Evolutionary conservation across 2,797 vertebrate species (phyloP).

Genomic region (Saxicola maurus): DNA sequence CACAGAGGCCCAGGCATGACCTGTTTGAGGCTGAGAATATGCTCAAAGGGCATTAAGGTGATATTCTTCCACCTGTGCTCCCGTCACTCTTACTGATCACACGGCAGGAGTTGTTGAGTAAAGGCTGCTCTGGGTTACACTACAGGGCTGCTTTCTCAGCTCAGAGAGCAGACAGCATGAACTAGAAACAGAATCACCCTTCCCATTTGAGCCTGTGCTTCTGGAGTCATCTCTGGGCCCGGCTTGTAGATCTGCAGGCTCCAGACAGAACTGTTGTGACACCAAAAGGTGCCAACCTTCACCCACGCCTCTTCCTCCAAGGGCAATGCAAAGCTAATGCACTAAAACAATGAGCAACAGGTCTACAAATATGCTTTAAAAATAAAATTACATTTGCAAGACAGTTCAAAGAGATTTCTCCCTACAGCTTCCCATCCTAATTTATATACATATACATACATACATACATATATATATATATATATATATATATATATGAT

Average conservation of each 20-base stretch:
- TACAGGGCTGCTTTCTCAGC: background rate
- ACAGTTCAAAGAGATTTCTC: background rate
- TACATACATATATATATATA: too few relatives aligned
- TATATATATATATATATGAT: background rate
- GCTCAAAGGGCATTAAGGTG: background rate
- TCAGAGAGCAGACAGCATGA: background rate
- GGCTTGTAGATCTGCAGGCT: background rate
- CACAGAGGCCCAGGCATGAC: background rate
- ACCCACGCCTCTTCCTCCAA: background rate
- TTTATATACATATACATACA: too few relatives aligned
- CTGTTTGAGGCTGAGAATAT: background rate
- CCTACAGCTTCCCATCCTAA: background rate
- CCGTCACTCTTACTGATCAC: background rate
- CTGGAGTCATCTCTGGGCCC: background rate
- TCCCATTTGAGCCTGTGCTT: background rate
- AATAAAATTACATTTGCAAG: background rate
- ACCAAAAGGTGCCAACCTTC: background rate
- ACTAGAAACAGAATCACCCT: background rate
- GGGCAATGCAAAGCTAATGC: background rate
- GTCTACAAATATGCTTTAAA: background rate
- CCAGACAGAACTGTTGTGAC: background rate
- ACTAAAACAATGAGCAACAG: accelerated
- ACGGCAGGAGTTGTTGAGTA: background rate
- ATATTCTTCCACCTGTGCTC: background rate
- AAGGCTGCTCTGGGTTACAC: background rate